Percentiles rank a stretch among this genome's conserved stretches.
These are phyloP conservation scores for Busseola fusca DNA, from an alignment of 2,888 invertebrate genomes.

Conservation along the genomic window DNA sequence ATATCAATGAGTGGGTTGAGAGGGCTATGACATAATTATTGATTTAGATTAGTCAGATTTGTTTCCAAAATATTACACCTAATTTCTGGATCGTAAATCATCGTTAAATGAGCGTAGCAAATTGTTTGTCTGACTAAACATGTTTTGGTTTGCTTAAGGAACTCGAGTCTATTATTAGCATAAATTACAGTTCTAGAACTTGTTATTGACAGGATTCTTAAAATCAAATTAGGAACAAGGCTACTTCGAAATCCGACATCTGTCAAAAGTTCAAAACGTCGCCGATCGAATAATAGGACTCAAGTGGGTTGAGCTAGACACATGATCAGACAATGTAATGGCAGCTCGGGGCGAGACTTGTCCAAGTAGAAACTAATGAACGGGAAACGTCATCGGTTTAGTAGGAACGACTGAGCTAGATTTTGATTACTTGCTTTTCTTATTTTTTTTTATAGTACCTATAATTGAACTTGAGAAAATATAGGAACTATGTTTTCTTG, in stretches of 20 bases:
- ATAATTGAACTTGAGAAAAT: neutral
- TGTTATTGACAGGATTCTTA: conserved; percentile 10
- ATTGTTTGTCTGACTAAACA: neutral
- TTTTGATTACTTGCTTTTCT: neutral
- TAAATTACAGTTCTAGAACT: neutral
- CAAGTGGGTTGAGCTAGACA: conserved; percentile 45
- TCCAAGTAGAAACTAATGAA: conserved; percentile 39
- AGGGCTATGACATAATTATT: no score
- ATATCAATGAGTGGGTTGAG: neutral
- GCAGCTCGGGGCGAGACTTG: conserved; percentile 25
- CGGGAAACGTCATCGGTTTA: conserved; percentile 11
- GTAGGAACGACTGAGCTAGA: neutral
- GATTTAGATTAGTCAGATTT: neutral
- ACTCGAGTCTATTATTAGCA: neutral
- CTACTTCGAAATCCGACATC: conserved; percentile 21
- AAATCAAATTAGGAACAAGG: conserved; percentile 30
- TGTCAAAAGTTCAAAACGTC: conserved; percentile 27
- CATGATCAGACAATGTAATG: conserved; percentile 47
- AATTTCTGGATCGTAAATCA: neutral
- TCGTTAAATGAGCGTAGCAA: neutral
- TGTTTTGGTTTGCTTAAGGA: neutral
- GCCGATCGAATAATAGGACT: conserved; percentile 35
- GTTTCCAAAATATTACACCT: neutral
- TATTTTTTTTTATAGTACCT: neutral
- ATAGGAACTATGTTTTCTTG: neutral